Evolutionary conservation across 2,113 vertebrate genomes (phyloP), one percentile per base, ranked within the genome.

Genomic region (Podarcis muralis): DNA sequence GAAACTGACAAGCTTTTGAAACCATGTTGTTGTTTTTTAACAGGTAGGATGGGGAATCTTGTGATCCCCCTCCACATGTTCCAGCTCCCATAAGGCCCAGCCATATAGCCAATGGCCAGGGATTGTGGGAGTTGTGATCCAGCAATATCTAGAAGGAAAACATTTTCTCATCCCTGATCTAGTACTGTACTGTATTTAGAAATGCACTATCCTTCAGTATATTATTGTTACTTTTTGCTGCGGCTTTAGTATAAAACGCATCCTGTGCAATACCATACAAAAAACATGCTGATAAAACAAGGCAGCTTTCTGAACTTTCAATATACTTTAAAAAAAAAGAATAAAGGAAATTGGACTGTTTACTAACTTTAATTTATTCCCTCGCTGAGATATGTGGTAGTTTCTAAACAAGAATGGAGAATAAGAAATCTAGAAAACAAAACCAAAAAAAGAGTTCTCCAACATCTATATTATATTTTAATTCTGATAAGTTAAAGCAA

Each of bases 221-320:
- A 53, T 16, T 32, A 81, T 81, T 80, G 27, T 12, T 57, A 57
- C 15, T n/a, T n/a, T 57, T 32, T 57, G 20, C 15, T 30, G 12
- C 53, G 6, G 3, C 8, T 6, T n/a, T 22, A 81, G 6, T 32
- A 81, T 59, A 27, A n/a, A 59, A 32, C 7, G 12, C 25, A 43
- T 27, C 4, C 20, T 77, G 37, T 32, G 6, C 53, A 32, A n/a
- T 6, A 48, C 20, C 23, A 48, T 78, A 4, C 6, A 6, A n/a
- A 7, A 76, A 40, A 22, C 48, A 59, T 79, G 90, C 0, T 89
- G 25, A 65, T 82, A 18, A 20, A 16, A 57, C 6, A 75, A 88
- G 89, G n/a, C 2, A 78, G 40, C 84, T 43, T 84, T 89, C 25
- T 81, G 65, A 89, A 91, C 27, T 59, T 65, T 22, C 30, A 88